These are phyloP conservation scores for Labeo rohita DNA, from an alignment of 2,113 vertebrate species.

Conservation along the genomic window DNA sequence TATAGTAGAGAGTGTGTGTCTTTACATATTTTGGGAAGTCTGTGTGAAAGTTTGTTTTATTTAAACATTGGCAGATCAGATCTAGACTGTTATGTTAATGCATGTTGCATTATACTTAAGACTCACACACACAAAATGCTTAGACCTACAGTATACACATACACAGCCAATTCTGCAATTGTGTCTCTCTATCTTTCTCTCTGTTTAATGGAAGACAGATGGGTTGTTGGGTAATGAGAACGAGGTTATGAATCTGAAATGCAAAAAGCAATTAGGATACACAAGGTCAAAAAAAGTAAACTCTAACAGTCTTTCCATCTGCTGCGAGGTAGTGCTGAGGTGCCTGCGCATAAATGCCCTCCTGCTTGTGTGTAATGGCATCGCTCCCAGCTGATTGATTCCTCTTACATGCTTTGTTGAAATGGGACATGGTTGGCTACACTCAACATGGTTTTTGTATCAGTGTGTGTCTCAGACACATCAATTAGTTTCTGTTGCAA, in stretches of 20 bases:
- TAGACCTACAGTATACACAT: neutral
- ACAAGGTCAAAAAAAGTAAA: conserved; percentile 51
- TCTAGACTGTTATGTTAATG: neutral
- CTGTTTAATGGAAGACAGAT: conserved; percentile 24
- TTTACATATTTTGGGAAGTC: conserved; percentile 27
- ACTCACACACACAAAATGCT: neutral
- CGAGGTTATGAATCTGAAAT: conserved; percentile 41
- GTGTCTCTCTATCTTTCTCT: neutral
- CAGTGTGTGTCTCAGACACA: conserved; percentile 16
- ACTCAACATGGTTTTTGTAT: conserved; percentile 41
- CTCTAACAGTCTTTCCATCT: conserved; percentile 44
- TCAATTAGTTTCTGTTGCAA: conserved; percentile 37
- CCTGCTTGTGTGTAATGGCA: conserved; percentile 9
- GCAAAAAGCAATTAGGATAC: conserved; percentile 51
- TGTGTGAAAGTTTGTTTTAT: neutral
- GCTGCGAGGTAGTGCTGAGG: conserved; percentile 29
- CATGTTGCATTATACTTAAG: neutral
- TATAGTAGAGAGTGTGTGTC: neutral
- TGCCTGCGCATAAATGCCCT: conserved; percentile 31
- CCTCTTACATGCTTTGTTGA: conserved; percentile 26
- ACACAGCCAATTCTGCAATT: neutral
- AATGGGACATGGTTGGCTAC: conserved; percentile 35
- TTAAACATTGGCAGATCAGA: neutral
- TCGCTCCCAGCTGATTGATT: conserved; percentile 41
- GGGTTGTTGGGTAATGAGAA: conserved; percentile 34